Conservation (phyloP, 2,113 vertebrate genomes). For the Centrocercus urophasianus region DNA sequence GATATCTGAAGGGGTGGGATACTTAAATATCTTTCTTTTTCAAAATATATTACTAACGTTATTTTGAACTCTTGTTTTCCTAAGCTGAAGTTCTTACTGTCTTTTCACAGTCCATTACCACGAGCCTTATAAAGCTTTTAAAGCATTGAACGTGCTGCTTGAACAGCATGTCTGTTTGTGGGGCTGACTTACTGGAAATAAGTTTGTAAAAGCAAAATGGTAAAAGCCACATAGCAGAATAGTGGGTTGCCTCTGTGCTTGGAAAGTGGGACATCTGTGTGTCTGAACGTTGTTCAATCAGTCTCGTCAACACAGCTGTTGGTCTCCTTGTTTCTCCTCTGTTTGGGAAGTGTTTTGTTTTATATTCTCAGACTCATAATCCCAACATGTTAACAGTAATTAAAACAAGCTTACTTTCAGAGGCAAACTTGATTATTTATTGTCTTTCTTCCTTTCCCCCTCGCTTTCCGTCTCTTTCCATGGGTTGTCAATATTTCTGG, state of each 20-base stretch:
- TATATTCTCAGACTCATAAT: not conserved
- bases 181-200: not conserved
- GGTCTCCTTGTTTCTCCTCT: not conserved
- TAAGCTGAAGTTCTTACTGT: constrained; percentile 19
- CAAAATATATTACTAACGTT: constrained; percentile 4
- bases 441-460: no score
- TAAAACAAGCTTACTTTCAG: not conserved
- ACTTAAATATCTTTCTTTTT: constrained; percentile 1
- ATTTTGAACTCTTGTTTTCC: constrained; percentile 39
- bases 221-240: not conserved
- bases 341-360: not conserved
- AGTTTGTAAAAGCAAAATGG: not conserved
- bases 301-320: not conserved
- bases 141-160: not conserved
- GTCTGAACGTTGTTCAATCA: fast-evolving
- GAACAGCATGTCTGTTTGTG: not conserved
- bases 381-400: not conserved
- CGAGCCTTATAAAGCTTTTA: constrained; percentile 1
- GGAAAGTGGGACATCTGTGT: not conserved
- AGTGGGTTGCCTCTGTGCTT: not conserved
- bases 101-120: constrained; percentile 25
- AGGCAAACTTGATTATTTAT: not conserved
- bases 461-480: no score
- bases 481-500: no score
- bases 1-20: not conserved